Evolutionary conservation across 1,140 invertebrate genomes (phyloP), one percentile per base, ranked within the genome.

Genomic region (Tachypleus tridentatus): DNA sequence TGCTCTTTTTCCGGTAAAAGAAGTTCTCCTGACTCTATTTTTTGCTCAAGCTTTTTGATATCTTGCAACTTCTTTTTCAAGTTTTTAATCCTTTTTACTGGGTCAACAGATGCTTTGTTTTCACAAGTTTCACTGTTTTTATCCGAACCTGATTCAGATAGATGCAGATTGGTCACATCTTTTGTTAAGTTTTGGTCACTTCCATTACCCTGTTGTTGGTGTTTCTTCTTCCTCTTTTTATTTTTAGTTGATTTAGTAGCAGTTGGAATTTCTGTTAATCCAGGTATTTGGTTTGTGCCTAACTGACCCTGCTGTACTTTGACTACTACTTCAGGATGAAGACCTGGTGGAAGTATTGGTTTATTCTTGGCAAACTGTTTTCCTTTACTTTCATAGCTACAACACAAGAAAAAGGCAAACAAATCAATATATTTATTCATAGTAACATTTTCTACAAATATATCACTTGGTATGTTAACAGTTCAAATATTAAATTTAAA

Each of bases 21-120:
- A 5, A 91, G 75, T 69, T 86, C 80, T 51, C 90, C 91, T 64
- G 77, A 80, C 66, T 86, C 83, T 6, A 96, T 84, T 79, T 88
- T 92, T 68, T 82, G 79, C 75, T 95, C 88, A 10, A 97, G 80
- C 8, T 82, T 78, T 75, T 96, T 91, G 69, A 96, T 93, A 77
- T 97, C 92, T 70, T 89, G 82, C 8, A 97, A 75, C 74, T 93
- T 92, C 76, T 97, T 97, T 70, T 84, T 85, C 47, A 98, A 77
- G 77, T 91, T 93, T 75, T 89, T 88, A 11, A 97, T 76, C 74
- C 87, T 83, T 76, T 96, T 96, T 2, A 77, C 76, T 4, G 80
- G 79, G 73, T 84, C 83, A 29, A 47, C 75, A 71, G 8, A 57
- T 11, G 29, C 29, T 29, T 29, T 29, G 29, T 29, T 29, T 29